These are phyloP conservation scores for Acanthochromis polyacanthus DNA, from an alignment of 2,113 vertebrate species.

Conservation along the genomic window DNA sequence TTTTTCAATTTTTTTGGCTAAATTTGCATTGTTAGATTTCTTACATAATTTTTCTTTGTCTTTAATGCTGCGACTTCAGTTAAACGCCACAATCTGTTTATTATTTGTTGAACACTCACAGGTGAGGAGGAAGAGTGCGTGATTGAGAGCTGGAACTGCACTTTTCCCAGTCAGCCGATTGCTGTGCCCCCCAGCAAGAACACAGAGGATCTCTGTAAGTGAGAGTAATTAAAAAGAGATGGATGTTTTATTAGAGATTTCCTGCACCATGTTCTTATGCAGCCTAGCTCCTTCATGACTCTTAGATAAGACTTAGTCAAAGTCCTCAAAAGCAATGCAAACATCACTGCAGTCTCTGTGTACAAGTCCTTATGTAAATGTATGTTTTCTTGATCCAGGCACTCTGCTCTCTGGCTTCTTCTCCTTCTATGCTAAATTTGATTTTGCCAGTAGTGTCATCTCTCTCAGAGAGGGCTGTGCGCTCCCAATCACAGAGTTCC, in stretches of 20 bases:
- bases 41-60: too few species aligned
- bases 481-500: constrained; percentile 78
- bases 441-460: constrained; percentile 86
- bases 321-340: not conserved
- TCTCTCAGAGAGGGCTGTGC: constrained; percentile 85
- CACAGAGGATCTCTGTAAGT: constrained; percentile 88
- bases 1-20: too few species aligned
- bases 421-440: constrained; percentile 86
- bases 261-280: too few species aligned
- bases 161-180: constrained; percentile 87
- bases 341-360: not conserved
- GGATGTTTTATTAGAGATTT: not conserved
- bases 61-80: too few species aligned
- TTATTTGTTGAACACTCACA: constrained; percentile 51
- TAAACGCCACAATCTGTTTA: too few species aligned
- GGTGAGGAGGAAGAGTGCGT: constrained; percentile 87
- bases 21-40: too few species aligned
- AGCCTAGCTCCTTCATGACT: not conserved
- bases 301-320: not conserved
- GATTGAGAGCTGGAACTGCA: constrained; percentile 92
- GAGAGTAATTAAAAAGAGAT: not conserved
- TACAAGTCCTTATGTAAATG: not conserved
- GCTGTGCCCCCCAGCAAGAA: constrained; percentile 87
- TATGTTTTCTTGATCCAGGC: constrained; percentile 73
- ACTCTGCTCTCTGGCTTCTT: constrained; percentile 91